A percentile compares a stretch with the other conserved stretches of the same genome.
Conservation (phyloP, 1,140 invertebrate genomes). For the Apis cerana region DNA sequence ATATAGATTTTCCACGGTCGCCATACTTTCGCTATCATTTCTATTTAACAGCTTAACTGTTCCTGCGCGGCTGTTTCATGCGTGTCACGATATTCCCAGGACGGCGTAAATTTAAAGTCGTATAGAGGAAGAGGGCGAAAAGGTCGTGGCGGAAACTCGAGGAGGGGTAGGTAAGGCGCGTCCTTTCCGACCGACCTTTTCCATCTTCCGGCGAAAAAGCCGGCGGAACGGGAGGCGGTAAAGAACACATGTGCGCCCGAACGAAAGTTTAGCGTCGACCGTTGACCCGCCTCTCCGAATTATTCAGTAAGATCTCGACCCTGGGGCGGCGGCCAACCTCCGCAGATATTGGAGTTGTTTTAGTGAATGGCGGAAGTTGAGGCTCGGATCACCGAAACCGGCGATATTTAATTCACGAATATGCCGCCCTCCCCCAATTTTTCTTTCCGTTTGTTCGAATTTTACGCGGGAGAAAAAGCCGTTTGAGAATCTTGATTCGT, state of each 20-base stretch:
- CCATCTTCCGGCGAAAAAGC: slow-evolving; percentile 35
- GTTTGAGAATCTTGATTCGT: too few species aligned
- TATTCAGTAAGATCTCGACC: slow-evolving; percentile 39
- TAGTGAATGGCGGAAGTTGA: slow-evolving; percentile 3
- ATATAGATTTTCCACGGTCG: not conserved
- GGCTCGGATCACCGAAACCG: not conserved
- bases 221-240: not conserved
- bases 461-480: too few species aligned
- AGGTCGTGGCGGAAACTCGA: slow-evolving; percentile 30
- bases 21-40: not conserved
- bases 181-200: slow-evolving; percentile 50
- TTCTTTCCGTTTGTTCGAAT: too few species aligned
- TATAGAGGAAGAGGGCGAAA: not conserved
- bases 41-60: not conserved
- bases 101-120: slow-evolving; percentile 28
- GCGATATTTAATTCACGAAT: slow-evolving; percentile 43
- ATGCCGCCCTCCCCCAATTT: not conserved
- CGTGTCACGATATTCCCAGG: not conserved
- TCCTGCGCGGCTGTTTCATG: not conserved
- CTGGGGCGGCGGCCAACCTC: not conserved
- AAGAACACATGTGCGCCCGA: slow-evolving; percentile 4
- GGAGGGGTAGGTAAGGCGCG: slow-evolving; percentile 10
- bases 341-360: slow-evolving; percentile 32
- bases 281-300: slow-evolving; percentile 46
- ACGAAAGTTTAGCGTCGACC: slow-evolving; percentile 31